These are phyloP conservation scores for Drosophila peninsularis DNA, from an alignment of 2,888 invertebrate genomes.

Conservation along the genomic window DNA sequence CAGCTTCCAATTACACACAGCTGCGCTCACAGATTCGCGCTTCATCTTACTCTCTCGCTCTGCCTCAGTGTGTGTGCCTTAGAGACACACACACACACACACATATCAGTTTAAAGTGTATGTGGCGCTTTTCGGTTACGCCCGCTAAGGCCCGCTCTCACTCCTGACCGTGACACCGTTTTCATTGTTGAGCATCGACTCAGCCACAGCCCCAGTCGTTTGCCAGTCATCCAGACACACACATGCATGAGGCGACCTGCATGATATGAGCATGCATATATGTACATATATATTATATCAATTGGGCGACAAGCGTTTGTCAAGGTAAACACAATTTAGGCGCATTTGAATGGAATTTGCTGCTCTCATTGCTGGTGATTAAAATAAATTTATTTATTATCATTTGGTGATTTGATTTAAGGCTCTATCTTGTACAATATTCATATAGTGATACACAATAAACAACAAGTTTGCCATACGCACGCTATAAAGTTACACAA, in stretches of 20 bases:
- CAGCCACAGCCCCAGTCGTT: conserved; percentile 34
- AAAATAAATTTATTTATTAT: conserved; percentile 72
- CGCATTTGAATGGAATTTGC: not conserved
- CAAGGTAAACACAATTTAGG: conserved; percentile 18
- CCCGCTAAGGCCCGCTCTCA: conserved; percentile 54
- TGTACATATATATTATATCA: conserved; percentile 15
- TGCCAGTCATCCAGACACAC: conserved; percentile 22
- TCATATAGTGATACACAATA: conserved; percentile 40
- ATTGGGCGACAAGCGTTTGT: conserved; percentile 15
- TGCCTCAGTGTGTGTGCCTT: conserved; percentile 9
- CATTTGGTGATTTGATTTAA: conserved; percentile 79
- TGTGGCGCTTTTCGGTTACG: conserved; percentile 46
- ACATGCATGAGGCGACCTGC: conserved; percentile 18
- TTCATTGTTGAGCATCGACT: conserved; percentile 60
- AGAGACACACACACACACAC: conserved; percentile 23
- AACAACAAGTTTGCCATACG: conserved; percentile 28
- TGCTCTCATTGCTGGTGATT: conserved; percentile 35
- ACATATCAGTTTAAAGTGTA: conserved; percentile 48
- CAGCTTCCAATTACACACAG: conserved; percentile 74
- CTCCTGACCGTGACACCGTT: conserved; percentile 81
- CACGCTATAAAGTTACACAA: not conserved
- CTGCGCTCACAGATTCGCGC: conserved; percentile 32
- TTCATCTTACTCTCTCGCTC: conserved; percentile 3
- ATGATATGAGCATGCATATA: not conserved
- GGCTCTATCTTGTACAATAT: conserved; percentile 72